A percentile compares a stretch with the other conserved stretches of the same genome.
Evolutionary conservation across 2,888 invertebrate genomes (phyloP).

Genomic region (Pasiphila rectangulata): DNA sequence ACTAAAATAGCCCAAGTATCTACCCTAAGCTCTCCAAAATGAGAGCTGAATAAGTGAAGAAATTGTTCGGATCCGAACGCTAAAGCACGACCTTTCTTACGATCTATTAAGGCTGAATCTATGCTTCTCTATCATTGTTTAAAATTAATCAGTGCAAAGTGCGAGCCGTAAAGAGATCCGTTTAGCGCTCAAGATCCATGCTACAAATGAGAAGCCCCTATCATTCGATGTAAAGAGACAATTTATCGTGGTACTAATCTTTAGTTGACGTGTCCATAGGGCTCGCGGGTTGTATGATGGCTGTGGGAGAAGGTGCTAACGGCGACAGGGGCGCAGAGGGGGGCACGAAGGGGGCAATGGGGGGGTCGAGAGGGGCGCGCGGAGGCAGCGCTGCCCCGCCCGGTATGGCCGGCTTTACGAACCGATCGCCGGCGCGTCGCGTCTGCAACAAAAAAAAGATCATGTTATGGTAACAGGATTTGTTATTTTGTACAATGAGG

Average conservation of each 20-base stretch:
- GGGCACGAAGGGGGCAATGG: constrained; percentile 34
- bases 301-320: constrained; percentile 22
- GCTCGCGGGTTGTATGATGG: constrained; percentile 78
- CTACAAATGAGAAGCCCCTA: background rate
- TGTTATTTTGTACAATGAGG: no score
- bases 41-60: constrained; percentile 19
- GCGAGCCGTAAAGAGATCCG: background rate
- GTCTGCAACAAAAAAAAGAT: constrained; percentile 72
- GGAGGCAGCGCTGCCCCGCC: constrained; percentile 59
- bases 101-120: background rate
- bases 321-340: constrained; percentile 30
- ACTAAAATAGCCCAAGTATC: background rate
- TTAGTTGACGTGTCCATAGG: constrained; percentile 87
- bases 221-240: constrained; percentile 22
- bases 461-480: no score
- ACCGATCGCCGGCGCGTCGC: constrained; percentile 88
- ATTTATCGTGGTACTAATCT: constrained; percentile 60
- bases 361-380: constrained; percentile 24
- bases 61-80: constrained; percentile 13
- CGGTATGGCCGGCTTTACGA: constrained; percentile 92
- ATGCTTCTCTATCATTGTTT: background rate
- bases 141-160: background rate
- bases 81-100: constrained; percentile 2
- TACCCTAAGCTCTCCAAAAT: constrained; percentile 8
- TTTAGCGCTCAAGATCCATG: constrained; percentile 13